Evolutionary conservation across 2,888 invertebrate genomes (phyloP).

Genomic region (Cerastis leucographa): DNA sequence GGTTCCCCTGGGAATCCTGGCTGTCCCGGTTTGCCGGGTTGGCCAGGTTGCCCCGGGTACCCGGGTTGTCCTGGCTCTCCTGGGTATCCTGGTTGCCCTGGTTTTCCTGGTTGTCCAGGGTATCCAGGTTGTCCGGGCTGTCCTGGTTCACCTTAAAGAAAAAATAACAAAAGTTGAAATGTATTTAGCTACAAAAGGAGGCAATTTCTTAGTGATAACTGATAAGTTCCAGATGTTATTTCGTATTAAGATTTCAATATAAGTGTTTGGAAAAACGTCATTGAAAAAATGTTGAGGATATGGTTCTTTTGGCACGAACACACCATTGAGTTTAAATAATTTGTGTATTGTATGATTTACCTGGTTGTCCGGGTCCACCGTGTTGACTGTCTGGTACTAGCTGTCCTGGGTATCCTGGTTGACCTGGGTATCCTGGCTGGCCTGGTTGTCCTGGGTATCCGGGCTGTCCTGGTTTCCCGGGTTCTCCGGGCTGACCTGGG

Average conservation of each 20-base stretch:
- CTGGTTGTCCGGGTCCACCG: slow-evolving; percentile 68
- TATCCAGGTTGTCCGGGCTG: slow-evolving; percentile 59
- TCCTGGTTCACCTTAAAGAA: slow-evolving; percentile 56
- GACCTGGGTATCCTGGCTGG: slow-evolving; percentile 66
- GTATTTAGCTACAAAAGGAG: not conserved
- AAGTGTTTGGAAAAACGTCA: not conserved
- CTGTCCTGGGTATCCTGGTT: slow-evolving; percentile 61
- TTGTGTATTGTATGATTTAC: slow-evolving; percentile 57
- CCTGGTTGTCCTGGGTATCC: slow-evolving; percentile 72
- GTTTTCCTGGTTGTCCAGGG: slow-evolving; percentile 62
- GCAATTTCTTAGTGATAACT: not conserved
- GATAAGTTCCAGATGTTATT: not conserved
- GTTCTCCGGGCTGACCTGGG: slow-evolving; percentile 74
- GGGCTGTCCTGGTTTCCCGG: slow-evolving; percentile 58
- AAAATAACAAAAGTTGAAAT: not conserved
- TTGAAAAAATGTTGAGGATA: not conserved
- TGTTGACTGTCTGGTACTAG: slow-evolving; percentile 58
- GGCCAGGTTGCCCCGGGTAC: slow-evolving; percentile 63
- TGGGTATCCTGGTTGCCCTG: slow-evolving; percentile 70
- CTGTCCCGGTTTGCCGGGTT: slow-evolving; percentile 7
- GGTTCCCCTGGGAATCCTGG: slow-evolving; percentile 67
- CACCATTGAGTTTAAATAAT: not conserved
- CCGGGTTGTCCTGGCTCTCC: slow-evolving; percentile 64
- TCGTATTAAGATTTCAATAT: not conserved
- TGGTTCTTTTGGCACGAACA: slow-evolving; percentile 26